phyloP scores from a whole-genome alignment of 2,797 vertebrate species.

The Coilia nasus region DNA sequence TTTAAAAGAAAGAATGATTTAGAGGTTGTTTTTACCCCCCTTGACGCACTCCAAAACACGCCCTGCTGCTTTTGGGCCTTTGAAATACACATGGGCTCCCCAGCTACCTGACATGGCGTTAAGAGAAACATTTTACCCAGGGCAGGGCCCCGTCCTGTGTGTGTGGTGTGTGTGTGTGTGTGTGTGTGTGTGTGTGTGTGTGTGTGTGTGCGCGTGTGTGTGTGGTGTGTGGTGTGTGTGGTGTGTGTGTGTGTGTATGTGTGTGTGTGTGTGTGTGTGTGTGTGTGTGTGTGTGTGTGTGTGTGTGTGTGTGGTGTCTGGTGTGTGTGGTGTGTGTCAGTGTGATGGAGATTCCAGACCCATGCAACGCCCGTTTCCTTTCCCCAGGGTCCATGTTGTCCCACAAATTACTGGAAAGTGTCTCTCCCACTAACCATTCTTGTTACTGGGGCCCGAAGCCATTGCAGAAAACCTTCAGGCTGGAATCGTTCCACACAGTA shows the following conservation, averaged over 20 bases:
- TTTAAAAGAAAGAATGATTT: constrained; percentile 40
- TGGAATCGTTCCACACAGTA: neutral
- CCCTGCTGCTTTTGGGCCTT: constrained; percentile 47
- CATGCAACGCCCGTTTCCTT: constrained; percentile 62
- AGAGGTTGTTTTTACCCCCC: constrained; percentile 48
- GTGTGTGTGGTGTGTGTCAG: constrained; percentile 23
- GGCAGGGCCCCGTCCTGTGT: constrained; percentile 40
- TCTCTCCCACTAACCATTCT: constrained; percentile 4
- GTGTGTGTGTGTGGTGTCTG: neutral
- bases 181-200: neutral
- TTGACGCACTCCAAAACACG: constrained; percentile 33
- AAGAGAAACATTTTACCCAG: constrained; percentile 40
- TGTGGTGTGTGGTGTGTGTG: neutral
- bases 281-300: constrained; percentile 14
- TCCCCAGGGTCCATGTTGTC: constrained; percentile 54
- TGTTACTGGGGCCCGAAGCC: neutral
- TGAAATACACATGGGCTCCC: constrained; percentile 29
- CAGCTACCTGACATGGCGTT: constrained; percentile 50
- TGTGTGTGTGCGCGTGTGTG: neutral
- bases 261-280: neutral
- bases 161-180: neutral
- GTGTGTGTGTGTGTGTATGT: neutral
- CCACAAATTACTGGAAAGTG: constrained; percentile 54
- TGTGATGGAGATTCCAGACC: constrained; percentile 70
- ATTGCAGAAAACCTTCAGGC: neutral